Evolutionary conservation across 1,140 invertebrate genomes (phyloP), one percentile per base, ranked within the genome.

Genomic region (Aphelenchoides fujianensis): DNA sequence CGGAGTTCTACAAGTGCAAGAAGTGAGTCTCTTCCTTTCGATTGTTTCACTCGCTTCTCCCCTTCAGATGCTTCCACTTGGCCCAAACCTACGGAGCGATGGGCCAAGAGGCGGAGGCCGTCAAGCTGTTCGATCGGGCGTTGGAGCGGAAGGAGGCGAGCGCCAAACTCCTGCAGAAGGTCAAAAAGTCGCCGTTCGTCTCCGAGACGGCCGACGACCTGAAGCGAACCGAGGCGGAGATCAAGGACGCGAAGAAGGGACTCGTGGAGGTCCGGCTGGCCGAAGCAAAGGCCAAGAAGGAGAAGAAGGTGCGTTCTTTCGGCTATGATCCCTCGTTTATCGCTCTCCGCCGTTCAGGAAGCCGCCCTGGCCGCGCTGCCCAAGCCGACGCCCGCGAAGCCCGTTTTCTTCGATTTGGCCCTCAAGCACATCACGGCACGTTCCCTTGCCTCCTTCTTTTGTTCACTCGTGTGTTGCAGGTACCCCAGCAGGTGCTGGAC

Each of bases 321-420:
- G 23, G 34, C 19, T 7, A 7, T 5, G 5, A 59, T 48, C 12
- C 41, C 41, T 48, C 23, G 55, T 5, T 5, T 59, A 59, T 5
- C 5, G 28, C 34, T 59, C 19, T 59, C 5, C 7, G 23, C 12
- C 41, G 23, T 23, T 5, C 23, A 66, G 63, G 31, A 66, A 1
- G 36, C n/a, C 31, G 32, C 16, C 16, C 16, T 36, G 1, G n/a
- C n/a, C 2, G n/a, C 59, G 36, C 2, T 61, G 30, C 32, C 63
- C 41, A 34, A 66, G 53, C 48, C 57, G 12, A 63, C 34, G 57
- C 57, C 66, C 7, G 48, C 66, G 16, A 68, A 68, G 32, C 66
- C 66, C 19, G n/a, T 63, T 9, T 68, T 68, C 66, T 68, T 68
- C 30, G 66, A 68, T 63, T 63, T 68, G 53, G 66, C 66, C 27